Conservation (phyloP, 2,888 invertebrate species). For the Cheilosia soror region DNA sequence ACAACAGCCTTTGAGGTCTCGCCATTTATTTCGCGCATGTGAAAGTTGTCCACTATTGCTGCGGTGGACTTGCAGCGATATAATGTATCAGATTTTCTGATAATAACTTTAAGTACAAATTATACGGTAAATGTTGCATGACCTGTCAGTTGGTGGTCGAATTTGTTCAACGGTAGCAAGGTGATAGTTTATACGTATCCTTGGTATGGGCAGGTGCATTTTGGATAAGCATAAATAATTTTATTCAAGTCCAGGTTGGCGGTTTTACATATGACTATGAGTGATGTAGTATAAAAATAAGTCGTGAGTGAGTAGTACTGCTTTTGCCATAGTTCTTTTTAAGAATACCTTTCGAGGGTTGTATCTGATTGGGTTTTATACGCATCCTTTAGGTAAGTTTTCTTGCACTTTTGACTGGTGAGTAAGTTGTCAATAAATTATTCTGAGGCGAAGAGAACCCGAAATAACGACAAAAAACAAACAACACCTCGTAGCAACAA, state of each 20-base stretch:
- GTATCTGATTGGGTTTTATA: not conserved
- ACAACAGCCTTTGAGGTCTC: conserved; percentile 13
- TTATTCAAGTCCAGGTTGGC: conserved; percentile 15
- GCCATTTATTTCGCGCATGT: conserved; percentile 19
- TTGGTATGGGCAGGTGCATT: conserved; percentile 44
- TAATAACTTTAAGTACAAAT: conserved; percentile 46
- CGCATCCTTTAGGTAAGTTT: no score
- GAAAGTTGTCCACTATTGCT: conserved; percentile 45
- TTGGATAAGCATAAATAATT: conserved; percentile 5
- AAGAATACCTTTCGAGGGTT: not conserved
- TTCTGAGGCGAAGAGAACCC: no score
- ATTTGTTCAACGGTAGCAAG: conserved; percentile 42
- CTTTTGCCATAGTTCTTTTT: no score
- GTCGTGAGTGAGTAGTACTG: not conserved
- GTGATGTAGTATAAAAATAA: not conserved
- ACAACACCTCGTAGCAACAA: no score
- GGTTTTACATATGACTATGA: conserved; percentile 1
- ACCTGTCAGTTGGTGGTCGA: conserved; percentile 62
- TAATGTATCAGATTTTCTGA: conserved; percentile 32
- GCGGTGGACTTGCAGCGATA: conserved; percentile 24
- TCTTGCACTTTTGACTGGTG: no score
- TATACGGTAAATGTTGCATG: conserved; percentile 59
- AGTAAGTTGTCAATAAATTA: no score
- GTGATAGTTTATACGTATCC: conserved; percentile 10
- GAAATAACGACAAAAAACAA: no score